Conservation (phyloP, 2,888 invertebrate species). For the Andrena trimmerana region DNA sequence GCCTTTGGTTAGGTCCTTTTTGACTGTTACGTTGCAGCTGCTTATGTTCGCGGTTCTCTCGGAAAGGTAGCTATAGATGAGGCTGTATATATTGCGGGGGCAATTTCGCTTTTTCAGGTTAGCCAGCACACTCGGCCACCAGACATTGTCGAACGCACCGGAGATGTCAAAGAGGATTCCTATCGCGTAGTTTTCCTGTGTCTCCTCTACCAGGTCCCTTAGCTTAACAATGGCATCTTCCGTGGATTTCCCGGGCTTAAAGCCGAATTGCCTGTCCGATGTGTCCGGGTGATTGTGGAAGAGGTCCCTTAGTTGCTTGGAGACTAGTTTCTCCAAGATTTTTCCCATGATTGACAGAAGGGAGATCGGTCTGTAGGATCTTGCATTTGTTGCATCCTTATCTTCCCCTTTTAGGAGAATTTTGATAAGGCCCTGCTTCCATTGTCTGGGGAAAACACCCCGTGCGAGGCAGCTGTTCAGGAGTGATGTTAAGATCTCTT, state of each 20-base stretch:
- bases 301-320: not conserved
- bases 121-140: not conserved
- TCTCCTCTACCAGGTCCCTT: not conserved
- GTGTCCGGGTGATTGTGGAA: not conserved
- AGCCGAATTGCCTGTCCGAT: not conserved
- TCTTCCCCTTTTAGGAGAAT: not conserved
- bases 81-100: not conserved
- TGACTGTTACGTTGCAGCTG: not conserved
- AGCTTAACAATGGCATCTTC: slow-evolving; percentile 6
- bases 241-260: not conserved
- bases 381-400: not conserved
- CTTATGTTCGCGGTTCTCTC: not conserved
- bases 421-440: not conserved
- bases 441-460: too few species aligned
- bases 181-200: not conserved
- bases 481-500: too few species aligned
- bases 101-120: not conserved
- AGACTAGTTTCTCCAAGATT: not conserved
- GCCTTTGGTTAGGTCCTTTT: not conserved
- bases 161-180: not conserved
- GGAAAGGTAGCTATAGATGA: not conserved
- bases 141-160: slow-evolving; percentile 23
- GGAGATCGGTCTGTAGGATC: not conserved
- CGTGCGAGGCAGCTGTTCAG: too few species aligned
- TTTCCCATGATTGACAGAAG: not conserved